phyloP scores from a whole-genome alignment of 2,797 vertebrate species.

The Euthynnus affinis region DNA sequence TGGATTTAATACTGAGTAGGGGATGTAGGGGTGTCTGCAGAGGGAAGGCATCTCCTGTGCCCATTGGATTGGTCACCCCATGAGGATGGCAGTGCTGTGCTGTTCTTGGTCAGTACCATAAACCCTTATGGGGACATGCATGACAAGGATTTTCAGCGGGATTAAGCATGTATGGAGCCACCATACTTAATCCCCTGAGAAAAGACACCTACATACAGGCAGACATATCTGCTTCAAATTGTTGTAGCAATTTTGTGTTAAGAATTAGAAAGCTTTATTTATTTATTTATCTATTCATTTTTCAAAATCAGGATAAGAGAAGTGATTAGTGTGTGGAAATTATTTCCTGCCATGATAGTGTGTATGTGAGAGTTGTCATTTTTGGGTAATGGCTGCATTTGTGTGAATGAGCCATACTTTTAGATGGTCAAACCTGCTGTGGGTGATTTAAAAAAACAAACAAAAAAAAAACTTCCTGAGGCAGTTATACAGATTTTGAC shows the following conservation, averaged over 20 bases:
- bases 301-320: not conserved
- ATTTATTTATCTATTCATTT: not conserved
- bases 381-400: not conserved
- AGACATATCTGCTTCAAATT: constrained; percentile 15
- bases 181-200: constrained; percentile 45
- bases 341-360: not conserved
- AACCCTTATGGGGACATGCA: constrained; percentile 68
- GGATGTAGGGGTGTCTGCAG: constrained; percentile 48
- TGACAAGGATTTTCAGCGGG: constrained; percentile 76
- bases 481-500: constrained; percentile 13
- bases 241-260: not conserved
- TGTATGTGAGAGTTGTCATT: not conserved
- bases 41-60: constrained; percentile 42
- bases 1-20: constrained; percentile 69
- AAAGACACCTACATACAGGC: constrained; percentile 31
- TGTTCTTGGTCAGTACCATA: constrained; percentile 67
- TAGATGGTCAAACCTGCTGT: not conserved
- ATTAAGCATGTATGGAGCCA: constrained; percentile 68
- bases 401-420: not conserved
- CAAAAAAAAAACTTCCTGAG: constrained; percentile 5
- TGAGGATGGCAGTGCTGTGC: constrained; percentile 45
- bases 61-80: constrained; percentile 60
- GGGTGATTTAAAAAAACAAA: not conserved
- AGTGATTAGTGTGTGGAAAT: not conserved
- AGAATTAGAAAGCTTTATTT: not conserved